These are phyloP conservation scores for Lithophane socia DNA, from an alignment of 2,888 invertebrate genomes.

Conservation along the genomic window DNA sequence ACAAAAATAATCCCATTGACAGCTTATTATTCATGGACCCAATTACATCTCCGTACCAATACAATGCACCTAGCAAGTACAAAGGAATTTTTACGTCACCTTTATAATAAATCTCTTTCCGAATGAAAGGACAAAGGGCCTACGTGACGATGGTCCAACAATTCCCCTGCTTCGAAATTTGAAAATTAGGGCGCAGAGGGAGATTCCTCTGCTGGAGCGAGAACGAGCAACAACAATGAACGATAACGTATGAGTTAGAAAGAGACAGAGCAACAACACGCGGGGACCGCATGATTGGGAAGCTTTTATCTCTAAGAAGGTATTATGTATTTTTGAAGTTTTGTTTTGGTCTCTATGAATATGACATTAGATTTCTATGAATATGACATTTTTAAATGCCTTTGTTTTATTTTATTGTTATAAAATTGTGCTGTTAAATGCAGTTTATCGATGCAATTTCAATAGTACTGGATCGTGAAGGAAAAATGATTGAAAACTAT, in stretches of 20 bases:
- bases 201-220: conserved; percentile 54
- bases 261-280: conserved; percentile 73
- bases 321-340: background rate
- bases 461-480: background rate
- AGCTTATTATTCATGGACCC: background rate
- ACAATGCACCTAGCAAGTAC: conserved; percentile 19
- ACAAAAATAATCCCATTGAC: too few species aligned
- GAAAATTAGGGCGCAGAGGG: conserved; percentile 39
- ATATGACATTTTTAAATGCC: background rate
- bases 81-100: conserved; percentile 12
- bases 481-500: background rate
- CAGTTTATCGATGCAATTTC: background rate
- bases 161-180: conserved; percentile 46
- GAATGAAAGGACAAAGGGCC: conserved; percentile 22
- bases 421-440: conserved; percentile 9
- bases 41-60: background rate
- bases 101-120: conserved; percentile 23
- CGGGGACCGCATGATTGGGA: conserved; percentile 63
- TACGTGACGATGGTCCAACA: conserved; percentile 60
- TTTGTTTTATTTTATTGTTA: conserved; percentile 2
- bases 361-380: conserved; percentile 1
- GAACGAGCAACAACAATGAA: conserved; percentile 66
- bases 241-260: conserved; percentile 40
- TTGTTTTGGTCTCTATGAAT: conserved; percentile 30
- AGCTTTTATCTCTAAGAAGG: conserved; percentile 34